Conservation (phyloP, 2,888 invertebrate species). For the Drosophila nr. fundita region DNA sequence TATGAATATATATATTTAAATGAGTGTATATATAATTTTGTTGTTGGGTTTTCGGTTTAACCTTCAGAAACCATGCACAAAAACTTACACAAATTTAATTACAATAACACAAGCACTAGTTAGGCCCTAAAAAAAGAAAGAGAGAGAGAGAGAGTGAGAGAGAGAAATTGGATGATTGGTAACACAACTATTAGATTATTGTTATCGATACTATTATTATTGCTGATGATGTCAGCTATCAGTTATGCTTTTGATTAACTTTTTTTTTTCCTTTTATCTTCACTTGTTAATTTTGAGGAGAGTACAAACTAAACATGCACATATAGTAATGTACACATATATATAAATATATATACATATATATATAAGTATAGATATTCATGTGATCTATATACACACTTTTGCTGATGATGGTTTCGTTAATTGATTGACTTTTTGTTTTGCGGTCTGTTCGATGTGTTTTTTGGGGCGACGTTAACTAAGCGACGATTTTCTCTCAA, state of each 20-base stretch:
- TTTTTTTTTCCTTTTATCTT: slow-evolving; percentile 5
- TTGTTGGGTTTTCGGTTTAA: slow-evolving; percentile 32
- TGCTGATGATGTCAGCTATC: slow-evolving; percentile 46
- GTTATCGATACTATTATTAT: slow-evolving; percentile 20
- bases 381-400: slow-evolving; percentile 50
- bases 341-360: not conserved
- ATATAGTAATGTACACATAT: not conserved
- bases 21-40: slow-evolving; percentile 24
- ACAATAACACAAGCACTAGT: slow-evolving; percentile 57
- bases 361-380: slow-evolving; percentile 1
- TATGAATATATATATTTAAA: not conserved
- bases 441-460: slow-evolving; percentile 46
- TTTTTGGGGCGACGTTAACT: slow-evolving; percentile 83
- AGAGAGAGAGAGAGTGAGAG: not conserved
- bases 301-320: not conserved
- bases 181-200: slow-evolving; percentile 20
- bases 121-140: slow-evolving; percentile 41
- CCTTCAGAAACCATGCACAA: slow-evolving; percentile 49
- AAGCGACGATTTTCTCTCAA: slow-evolving; percentile 85
- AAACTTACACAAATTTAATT: slow-evolving; percentile 56
- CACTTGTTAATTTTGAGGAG: slow-evolving; percentile 11
- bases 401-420: slow-evolving; percentile 44
- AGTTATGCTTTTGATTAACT: slow-evolving; percentile 27
- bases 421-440: slow-evolving; percentile 36
- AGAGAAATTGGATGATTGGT: slow-evolving; percentile 13